Evolutionary conservation across 2,797 vertebrate species (phyloP).

Genomic region (Sparidentex hasta): DNA sequence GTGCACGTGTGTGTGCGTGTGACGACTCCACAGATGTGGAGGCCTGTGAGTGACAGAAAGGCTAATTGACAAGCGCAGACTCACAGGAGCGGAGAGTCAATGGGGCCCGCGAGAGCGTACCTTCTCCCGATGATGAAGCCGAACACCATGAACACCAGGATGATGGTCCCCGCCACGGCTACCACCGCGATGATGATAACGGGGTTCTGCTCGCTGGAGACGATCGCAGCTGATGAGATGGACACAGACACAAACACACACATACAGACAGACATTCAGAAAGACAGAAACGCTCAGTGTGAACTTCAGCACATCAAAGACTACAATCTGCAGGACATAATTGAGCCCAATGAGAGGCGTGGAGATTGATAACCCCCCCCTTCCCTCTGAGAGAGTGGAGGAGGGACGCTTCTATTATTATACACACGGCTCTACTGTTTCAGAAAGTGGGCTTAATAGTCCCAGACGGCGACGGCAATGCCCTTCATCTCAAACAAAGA

Average conservation of each 20-base stretch:
- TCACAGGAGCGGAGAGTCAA: constrained; percentile 90
- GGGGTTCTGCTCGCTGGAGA: constrained; percentile 98
- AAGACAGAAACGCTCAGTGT: constrained; percentile 50
- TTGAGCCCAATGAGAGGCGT: constrained; percentile 62
- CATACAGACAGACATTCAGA: constrained; percentile 37
- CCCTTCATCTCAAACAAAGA: constrained; percentile 89
- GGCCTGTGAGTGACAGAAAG: constrained; percentile 83
- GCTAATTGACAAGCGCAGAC: constrained; percentile 87
- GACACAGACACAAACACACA: constrained; percentile 42
- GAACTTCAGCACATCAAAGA: constrained; percentile 56
- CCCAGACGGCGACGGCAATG: constrained; percentile 82
- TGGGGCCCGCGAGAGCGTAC: constrained; percentile 89
- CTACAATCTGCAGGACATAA: constrained; percentile 60
- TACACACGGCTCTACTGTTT: constrained; percentile 83
- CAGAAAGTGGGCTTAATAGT: constrained; percentile 90
- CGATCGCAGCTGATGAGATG: constrained; percentile 90
- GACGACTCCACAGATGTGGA: constrained; percentile 74
- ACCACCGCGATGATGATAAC: constrained; percentile 99
- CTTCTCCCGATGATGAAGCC: constrained; percentile 99
- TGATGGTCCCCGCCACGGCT: constrained; percentile 98
- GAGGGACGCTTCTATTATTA: constrained; percentile 81
- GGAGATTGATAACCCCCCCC: constrained; percentile 64
- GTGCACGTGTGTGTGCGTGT: constrained; percentile 65
- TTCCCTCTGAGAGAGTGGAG: constrained; percentile 46
- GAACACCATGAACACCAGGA: constrained; percentile 99